Conservation (phyloP, 2,888 invertebrate genomes). For the Dolichopus griseipennis region DNA sequence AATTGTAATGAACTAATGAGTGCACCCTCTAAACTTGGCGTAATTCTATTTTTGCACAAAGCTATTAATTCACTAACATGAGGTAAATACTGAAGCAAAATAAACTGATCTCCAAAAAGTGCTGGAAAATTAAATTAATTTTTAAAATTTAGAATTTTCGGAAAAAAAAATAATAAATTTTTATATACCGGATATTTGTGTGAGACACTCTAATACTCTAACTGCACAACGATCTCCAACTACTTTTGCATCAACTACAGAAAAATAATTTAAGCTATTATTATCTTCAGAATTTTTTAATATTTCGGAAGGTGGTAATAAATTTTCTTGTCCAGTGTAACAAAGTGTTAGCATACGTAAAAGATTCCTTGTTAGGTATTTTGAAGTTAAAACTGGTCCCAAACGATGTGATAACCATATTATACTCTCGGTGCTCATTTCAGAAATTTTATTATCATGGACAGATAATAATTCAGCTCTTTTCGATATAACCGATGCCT, state of each 20-base stretch:
- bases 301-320: constrained; percentile 46
- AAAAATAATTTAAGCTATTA: constrained; percentile 52
- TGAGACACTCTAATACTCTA: constrained; percentile 84
- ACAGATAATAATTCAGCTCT: constrained; percentile 36
- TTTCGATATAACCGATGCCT: constrained; percentile 39
- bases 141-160: constrained; percentile 5
- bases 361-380: constrained; percentile 82
- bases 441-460: constrained; percentile 58
- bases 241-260: constrained; percentile 56
- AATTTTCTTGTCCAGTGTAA: constrained; percentile 76
- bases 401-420: constrained; percentile 88
- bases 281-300: constrained; percentile 38
- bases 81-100: constrained; percentile 80
- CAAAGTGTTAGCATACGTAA: constrained; percentile 89
- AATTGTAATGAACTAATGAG: constrained; percentile 75
- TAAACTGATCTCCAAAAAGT: constrained; percentile 79
- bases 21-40: constrained; percentile 78
- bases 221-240: constrained; percentile 72
- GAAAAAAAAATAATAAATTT: constrained; percentile 13
- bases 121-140: constrained; percentile 43
- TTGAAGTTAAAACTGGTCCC: constrained; percentile 88
- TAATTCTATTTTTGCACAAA: constrained; percentile 70
- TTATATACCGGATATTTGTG: constrained; percentile 68
- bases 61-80: constrained; percentile 79
- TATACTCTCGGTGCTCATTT: constrained; percentile 78